Base-by-base conservation (phyloP, 2,888 invertebrate species). In the Campopleginae sp. region DNA sequence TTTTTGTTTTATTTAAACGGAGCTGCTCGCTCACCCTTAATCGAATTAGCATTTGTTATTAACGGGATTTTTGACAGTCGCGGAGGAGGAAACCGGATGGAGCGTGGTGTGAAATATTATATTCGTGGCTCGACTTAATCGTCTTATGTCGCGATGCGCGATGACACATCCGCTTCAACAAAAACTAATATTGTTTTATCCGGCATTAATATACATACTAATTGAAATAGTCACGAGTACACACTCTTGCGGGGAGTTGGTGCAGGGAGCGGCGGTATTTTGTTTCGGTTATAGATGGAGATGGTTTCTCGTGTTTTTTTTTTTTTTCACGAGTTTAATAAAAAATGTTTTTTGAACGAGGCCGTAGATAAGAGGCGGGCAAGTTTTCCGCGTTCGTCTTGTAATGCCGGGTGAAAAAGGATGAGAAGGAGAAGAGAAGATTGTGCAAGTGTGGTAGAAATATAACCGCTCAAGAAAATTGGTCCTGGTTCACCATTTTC, bases 401-500 rank as follows among this genome's bases (percentile, higher is more conserved):
- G 31, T 33, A 74, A 51, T 46, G 75, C 31, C 19, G 17, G 46
- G 63, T n/a, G 63, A 75, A 75, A 63, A 75, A 23, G 65, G n/a
- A 72, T 31, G 27, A 44, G 23, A 23, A 44, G 17, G 42, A 38
- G 19, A 19, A 61, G 74, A 44, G 31, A 12, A 42, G 58, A 14
- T 58, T 38, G 17, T 14, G 63, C 6, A 46, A 23, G 51, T 79
- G 38, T 54, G 70, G 76, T 76, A 74, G 70, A 87, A 80, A n/a
- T n/a, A n/a, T n/a, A n/a, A 86, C 71, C 89, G 90, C 90, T 89
- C 89, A 88, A 89, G 90, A 90, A 91, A 89, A 91, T 91, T 90
- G 85, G 89, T 89, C 88, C 80, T 83, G 81, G 81, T 76, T 78
- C 79, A 46, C 77, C 66, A 74, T 80, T 86, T 79, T 78, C 71